Conservation (phyloP, 2,113 vertebrate genomes). For the Nothoprocta pentlandii region DNA sequence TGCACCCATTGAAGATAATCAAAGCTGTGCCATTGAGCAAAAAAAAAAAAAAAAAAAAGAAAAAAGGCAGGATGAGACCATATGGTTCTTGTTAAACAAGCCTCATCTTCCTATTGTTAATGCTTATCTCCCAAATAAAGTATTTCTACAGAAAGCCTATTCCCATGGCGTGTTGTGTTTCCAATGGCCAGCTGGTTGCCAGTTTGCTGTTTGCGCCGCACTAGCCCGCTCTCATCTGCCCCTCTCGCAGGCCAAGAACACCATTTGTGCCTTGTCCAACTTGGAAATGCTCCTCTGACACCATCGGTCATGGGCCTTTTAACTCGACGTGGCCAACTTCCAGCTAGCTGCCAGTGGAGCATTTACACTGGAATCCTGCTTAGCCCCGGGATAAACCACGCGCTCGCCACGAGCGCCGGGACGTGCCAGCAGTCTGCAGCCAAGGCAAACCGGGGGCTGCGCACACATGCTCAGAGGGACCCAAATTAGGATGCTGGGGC, state of each 20-base stretch:
- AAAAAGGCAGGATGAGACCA: constrained; percentile 49
- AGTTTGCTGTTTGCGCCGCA: constrained; percentile 71
- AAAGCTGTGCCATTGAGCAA: not conserved
- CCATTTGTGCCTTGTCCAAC: constrained; percentile 78
- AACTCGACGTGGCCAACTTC: constrained; percentile 71
- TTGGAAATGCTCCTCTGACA: constrained; percentile 76
- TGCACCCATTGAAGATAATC: not conserved
- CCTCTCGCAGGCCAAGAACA: constrained; percentile 74
- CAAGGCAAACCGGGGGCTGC: too few species aligned
- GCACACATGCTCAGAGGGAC: not conserved
- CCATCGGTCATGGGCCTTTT: constrained; percentile 73
- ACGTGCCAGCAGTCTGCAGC: not conserved
- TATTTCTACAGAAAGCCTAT: constrained; percentile 71
- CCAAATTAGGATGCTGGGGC: not conserved
- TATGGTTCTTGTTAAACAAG: constrained; percentile 70
- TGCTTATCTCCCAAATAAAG: constrained; percentile 75
- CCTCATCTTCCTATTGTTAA: constrained; percentile 72
- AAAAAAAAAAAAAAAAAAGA: not conserved
- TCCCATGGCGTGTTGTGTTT: constrained; percentile 69
- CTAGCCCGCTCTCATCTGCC: constrained; percentile 74
- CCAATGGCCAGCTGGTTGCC: constrained; percentile 73
- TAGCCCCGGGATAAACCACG: constrained; percentile 70
- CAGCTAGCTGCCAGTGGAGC: constrained; percentile 74
- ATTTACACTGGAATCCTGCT: constrained; percentile 75
- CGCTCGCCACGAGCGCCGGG: constrained; percentile 30